Conservation (phyloP, 2,797 vertebrate species). For the Lateolabrax maculatus region DNA sequence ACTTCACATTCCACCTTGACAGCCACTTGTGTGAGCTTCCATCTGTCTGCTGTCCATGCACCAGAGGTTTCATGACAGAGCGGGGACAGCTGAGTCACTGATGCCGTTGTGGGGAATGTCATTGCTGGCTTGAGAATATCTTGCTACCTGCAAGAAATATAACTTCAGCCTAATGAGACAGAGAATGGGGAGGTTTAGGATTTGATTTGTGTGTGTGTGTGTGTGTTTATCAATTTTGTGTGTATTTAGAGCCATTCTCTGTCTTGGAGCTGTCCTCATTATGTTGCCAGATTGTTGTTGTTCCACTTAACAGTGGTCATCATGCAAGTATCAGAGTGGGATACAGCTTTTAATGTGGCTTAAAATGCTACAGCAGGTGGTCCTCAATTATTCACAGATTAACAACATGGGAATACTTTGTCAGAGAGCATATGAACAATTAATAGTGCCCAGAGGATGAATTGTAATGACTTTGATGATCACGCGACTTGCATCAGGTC, state of each 20-base stretch:
- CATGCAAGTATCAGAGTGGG: constrained; percentile 1
- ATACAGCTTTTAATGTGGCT: constrained; percentile 8
- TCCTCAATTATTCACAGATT: constrained; percentile 9
- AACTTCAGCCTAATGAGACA: constrained; percentile 52
- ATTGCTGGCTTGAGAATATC: constrained; percentile 53
- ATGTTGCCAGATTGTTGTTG: constrained; percentile 42
- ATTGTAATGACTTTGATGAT: too few species aligned
- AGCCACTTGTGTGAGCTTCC: constrained; percentile 66
- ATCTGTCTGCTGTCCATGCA: constrained; percentile 62
- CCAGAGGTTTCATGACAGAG: constrained; percentile 62
- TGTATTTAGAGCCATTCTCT: constrained; percentile 32
- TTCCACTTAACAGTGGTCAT: constrained; percentile 25
- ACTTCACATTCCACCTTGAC: constrained; percentile 79
- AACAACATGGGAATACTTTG: neutral
- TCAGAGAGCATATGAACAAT: neutral
- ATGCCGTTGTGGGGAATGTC: constrained; percentile 50
- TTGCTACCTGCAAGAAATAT: constrained; percentile 62
- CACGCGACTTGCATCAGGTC: neutral
- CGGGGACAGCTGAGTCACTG: constrained; percentile 46
- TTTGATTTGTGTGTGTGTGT: constrained; percentile 29
- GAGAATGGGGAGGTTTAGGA: constrained; percentile 14
- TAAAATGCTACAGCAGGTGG: constrained; percentile 3
- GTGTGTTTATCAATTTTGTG: neutral
- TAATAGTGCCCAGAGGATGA: neutral
- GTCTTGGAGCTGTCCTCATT: constrained; percentile 35